phyloP scores from a whole-genome alignment of 2,797 vertebrate species.

The Sebastes ruberrimus region DNA sequence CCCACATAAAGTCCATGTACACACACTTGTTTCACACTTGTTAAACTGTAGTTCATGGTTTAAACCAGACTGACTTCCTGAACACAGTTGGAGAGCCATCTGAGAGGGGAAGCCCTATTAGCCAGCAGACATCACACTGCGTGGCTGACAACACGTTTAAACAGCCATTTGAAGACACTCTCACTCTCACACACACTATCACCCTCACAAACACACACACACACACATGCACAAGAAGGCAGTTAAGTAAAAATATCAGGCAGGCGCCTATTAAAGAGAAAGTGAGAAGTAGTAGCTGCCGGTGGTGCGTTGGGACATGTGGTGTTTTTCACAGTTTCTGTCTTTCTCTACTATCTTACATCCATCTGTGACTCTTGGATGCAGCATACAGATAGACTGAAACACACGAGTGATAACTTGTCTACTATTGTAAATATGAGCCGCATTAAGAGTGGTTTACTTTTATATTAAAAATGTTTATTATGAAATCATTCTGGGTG shows the following conservation, averaged over 20 bases:
- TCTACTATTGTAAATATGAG: background rate
- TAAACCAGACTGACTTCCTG: slow-evolving; percentile 7
- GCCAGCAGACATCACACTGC: slow-evolving; percentile 21
- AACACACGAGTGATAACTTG: background rate
- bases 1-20: background rate
- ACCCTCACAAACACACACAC: background rate
- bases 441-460: background rate
- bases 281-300: slow-evolving; percentile 25
- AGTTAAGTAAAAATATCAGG: slow-evolving; percentile 24
- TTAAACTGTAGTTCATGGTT: background rate
- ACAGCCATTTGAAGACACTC: slow-evolving; percentile 8
- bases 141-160: slow-evolving; percentile 38
- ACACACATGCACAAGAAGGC: background rate
- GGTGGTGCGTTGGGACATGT: slow-evolving; percentile 10
- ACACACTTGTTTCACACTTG: background rate
- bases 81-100: slow-evolving; percentile 34
- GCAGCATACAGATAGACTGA: background rate
- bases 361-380: too few relatives aligned
- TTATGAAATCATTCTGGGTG: background rate
- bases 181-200: slow-evolving; percentile 9
- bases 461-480: background rate
- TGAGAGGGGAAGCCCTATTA: slow-evolving; percentile 29
- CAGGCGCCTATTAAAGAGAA: background rate
- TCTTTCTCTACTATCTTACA: background rate
- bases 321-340: slow-evolving; percentile 25